A percentile compares a stretch with the other conserved stretches of the same genome.
These are phyloP conservation scores for Oreochromis niloticus DNA, from an alignment of 2,113 vertebrate species.

Conservation along the genomic window DNA sequence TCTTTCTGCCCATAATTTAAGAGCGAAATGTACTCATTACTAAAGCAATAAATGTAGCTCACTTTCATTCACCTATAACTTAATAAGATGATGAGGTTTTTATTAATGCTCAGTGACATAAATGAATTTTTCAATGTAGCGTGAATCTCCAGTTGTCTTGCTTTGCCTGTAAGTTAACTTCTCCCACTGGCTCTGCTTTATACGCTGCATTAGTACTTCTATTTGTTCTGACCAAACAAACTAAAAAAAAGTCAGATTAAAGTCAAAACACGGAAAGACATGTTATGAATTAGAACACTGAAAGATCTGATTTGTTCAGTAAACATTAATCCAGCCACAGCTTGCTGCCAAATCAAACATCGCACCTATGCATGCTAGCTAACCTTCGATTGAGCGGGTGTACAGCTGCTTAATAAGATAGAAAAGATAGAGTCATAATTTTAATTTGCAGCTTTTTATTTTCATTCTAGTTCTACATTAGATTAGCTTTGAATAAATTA, in stretches of 20 bases:
- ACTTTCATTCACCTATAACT: background rate
- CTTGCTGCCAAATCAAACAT: background rate
- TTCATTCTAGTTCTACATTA: background rate
- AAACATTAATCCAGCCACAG: background rate
- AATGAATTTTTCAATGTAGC: background rate
- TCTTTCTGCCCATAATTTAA: background rate
- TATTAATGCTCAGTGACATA: background rate
- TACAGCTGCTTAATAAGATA: background rate
- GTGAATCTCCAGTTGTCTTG: background rate
- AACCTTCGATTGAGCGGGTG: background rate
- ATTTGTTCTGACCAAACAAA: background rate
- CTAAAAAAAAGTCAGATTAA: background rate
- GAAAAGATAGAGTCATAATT: background rate
- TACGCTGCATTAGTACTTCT: background rate
- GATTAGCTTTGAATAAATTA: background rate
- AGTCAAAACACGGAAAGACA: background rate
- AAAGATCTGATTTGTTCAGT: background rate
- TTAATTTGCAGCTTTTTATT: background rate
- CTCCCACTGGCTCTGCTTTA: background rate
- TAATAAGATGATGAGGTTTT: background rate
- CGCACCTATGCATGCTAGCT: background rate
- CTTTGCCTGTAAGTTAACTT: background rate
- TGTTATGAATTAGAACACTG: background rate
- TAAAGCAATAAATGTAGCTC: background rate
- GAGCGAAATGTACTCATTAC: background rate